Evolutionary conservation across 2,888 invertebrate species (phyloP).

Genomic region (Lacanobia wlatinum): DNA sequence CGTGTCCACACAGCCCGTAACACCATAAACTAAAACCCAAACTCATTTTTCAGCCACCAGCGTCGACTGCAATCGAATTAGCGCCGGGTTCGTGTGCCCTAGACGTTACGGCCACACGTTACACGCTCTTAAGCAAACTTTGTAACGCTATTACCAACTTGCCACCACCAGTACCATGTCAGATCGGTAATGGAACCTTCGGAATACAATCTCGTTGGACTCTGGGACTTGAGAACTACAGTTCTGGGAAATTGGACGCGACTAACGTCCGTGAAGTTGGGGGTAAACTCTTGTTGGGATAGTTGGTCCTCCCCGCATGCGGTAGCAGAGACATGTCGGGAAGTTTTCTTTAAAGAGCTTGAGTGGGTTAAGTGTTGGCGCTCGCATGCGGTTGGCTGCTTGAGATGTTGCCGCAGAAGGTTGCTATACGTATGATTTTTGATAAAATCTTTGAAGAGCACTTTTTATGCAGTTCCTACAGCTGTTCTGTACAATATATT

Average conservation of each 20-base stretch:
- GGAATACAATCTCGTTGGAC: conserved; percentile 72
- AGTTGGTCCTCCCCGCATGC: conserved; percentile 21
- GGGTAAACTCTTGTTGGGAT: conserved; percentile 33
- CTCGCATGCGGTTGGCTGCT: neutral
- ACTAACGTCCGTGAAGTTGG: conserved; percentile 61
- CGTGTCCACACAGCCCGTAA: conserved; percentile 29
- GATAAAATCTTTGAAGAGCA: neutral
- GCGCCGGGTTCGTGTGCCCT: conserved; percentile 66
- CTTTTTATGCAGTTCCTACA: no score
- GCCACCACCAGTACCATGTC: conserved; percentile 62
- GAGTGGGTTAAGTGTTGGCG: neutral
- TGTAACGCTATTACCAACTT: conserved; percentile 80
- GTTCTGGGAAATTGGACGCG: conserved; percentile 61
- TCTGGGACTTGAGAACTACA: conserved; percentile 53
- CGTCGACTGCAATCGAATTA: conserved; percentile 71
- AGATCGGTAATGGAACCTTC: conserved; percentile 70
- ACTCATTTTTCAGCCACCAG: conserved; percentile 68
- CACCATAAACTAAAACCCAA: conserved; percentile 56
- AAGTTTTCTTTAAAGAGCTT: conserved; percentile 7
- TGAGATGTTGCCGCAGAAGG: neutral
- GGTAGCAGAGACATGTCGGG: neutral
- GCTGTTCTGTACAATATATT: no score
- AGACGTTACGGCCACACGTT: conserved; percentile 77
- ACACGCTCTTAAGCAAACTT: conserved; percentile 80
- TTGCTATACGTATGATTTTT: neutral